Base-by-base conservation (phyloP, 1,140 invertebrate species). In the Thereuonema tuberculata region DNA sequence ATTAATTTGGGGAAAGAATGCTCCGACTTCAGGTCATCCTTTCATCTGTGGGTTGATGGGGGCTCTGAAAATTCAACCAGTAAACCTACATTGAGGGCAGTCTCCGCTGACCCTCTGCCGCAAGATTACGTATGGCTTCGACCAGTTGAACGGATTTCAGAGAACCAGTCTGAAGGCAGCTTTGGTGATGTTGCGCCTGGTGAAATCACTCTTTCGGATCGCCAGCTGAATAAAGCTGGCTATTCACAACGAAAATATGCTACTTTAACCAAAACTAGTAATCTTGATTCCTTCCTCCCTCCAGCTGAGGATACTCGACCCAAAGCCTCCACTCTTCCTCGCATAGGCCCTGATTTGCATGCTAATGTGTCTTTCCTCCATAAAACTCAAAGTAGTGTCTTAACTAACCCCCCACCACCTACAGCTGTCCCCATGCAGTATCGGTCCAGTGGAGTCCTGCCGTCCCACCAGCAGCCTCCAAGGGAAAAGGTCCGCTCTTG, bases 351-450 rank as follows among this genome's bases (percentile, higher is more conserved):
- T 47, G 56, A 58, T 58, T 15, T 58, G 56, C 37, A 43, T 47
- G 56, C 56, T 27, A 58, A 58, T 26, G 31, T 58, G 12, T 58
- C 56, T 58, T 58, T 58, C 31, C 37, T 58, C 5, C 56, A 58
- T 48, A 58, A 58, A 56, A 43, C 37, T 58, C 56, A 28, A 20
- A 47, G 20, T 25, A 61, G 15, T 53, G 17, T 24, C 25, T 24
- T 20, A 23, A 48, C 25, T 53, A 59, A 26, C 52, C 25, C 59
- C 12, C 59, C 59, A 27, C 52, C 59, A 60, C 54, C 52, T 27
- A 12, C 48, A 5, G 57, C 43, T 23, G 43, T 46, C 23, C 23
- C 26, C 24, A 27, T 25, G 28, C 28, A 46, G 9, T 27, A 37
- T n/a, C 2, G 50, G 25, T 48, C 47, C 47, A 58, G 14, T 9